These are phyloP conservation scores for Epirrhoe alternata DNA, from an alignment of 2,888 invertebrate species.

Conservation along the genomic window DNA sequence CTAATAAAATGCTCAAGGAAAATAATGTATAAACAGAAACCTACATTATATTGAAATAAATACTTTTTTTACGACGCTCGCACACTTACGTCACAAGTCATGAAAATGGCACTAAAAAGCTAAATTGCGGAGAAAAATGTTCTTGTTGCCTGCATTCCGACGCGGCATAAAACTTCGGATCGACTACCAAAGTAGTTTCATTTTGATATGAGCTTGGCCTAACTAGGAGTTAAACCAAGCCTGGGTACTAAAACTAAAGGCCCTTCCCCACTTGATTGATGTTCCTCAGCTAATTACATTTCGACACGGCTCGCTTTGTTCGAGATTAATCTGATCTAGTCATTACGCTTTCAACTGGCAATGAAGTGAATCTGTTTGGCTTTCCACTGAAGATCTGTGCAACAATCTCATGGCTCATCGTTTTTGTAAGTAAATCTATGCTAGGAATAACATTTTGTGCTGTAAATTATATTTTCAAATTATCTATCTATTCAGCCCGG, in stretches of 20 bases:
- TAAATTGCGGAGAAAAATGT: slow-evolving; percentile 26
- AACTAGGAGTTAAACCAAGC: slow-evolving; percentile 13
- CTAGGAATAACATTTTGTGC: too few relatives aligned
- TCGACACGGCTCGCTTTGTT: too few relatives aligned
- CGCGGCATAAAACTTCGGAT: slow-evolving; percentile 22
- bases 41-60: not conserved
- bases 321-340: too few relatives aligned
- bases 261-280: not conserved
- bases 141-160: slow-evolving; percentile 23
- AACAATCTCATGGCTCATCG: too few relatives aligned
- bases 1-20: too few relatives aligned
- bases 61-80: not conserved
- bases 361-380: too few relatives aligned
- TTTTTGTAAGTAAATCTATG: too few relatives aligned
- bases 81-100: slow-evolving; percentile 11
- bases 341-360: too few relatives aligned
- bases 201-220: slow-evolving; percentile 15
- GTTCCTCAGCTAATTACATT: not conserved
- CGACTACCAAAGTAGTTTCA: slow-evolving; percentile 15
- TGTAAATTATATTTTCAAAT: too few relatives aligned
- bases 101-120: slow-evolving; percentile 19
- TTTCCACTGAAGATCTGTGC: too few relatives aligned
- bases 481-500: too few relatives aligned
- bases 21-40: not conserved
- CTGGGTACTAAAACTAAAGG: slow-evolving; percentile 2